Conservation (phyloP, 2,888 invertebrate species). For the Drosophila paucipuncta region DNA sequence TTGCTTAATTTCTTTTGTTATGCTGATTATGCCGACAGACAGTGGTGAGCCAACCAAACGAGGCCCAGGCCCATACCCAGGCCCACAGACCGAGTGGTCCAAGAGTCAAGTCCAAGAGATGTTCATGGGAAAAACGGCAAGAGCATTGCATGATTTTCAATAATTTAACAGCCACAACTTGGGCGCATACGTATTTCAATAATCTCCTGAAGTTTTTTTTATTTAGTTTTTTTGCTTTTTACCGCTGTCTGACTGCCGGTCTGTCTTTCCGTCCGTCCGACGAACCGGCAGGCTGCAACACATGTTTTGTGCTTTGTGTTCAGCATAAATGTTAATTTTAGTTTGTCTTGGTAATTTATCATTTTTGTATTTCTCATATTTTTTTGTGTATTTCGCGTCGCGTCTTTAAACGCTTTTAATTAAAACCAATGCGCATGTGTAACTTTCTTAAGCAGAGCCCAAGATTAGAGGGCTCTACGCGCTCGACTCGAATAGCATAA, state of each 20-base stretch:
- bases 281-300: slow-evolving; percentile 40
- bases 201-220: slow-evolving; percentile 41
- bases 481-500: slow-evolving; percentile 1
- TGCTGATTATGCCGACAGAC: slow-evolving; percentile 81
- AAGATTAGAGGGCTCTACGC: slow-evolving; percentile 27
- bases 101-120: slow-evolving; percentile 47
- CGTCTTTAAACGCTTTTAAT: slow-evolving; percentile 81
- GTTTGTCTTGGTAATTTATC: slow-evolving; percentile 81
- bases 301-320: slow-evolving; percentile 56
- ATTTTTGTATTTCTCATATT: slow-evolving; percentile 49
- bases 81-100: slow-evolving; percentile 18
- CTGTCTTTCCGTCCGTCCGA: slow-evolving; percentile 11
- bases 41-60: slow-evolving; percentile 52
- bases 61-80: slow-evolving; percentile 20
- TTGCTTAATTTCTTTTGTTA: slow-evolving; percentile 85
- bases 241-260: slow-evolving; percentile 10
- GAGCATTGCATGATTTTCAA: slow-evolving; percentile 74
- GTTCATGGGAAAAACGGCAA: slow-evolving; percentile 77
- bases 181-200: slow-evolving; percentile 58
- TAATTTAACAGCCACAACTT: slow-evolving; percentile 75
- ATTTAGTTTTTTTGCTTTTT: slow-evolving; percentile 4
- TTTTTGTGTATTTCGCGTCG: slow-evolving; percentile 39
- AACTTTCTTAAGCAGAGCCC: slow-evolving; percentile 73
- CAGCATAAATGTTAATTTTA: slow-evolving; percentile 77
- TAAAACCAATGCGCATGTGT: slow-evolving; percentile 83